A percentile compares a stretch with the other conserved stretches of the same genome.
Evolutionary conservation across 2,113 vertebrate genomes (phyloP).

Genomic region (Spea multiplicata): DNA sequence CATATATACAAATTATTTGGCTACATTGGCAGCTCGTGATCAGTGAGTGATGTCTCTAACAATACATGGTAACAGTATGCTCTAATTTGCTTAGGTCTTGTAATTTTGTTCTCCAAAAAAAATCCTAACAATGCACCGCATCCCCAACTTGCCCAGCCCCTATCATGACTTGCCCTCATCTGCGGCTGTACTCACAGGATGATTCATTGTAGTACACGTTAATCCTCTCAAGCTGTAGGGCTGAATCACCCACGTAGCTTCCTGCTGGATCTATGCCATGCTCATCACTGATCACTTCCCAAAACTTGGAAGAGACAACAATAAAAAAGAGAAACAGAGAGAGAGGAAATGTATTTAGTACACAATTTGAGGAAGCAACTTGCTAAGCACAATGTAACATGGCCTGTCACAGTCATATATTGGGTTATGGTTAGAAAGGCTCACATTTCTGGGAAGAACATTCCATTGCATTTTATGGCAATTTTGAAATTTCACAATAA

Average conservation of each 20-base stretch:
- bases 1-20: too few species aligned
- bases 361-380: conserved; percentile 14
- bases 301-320: conserved; percentile 68
- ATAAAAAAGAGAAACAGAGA: background rate
- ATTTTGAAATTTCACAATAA: too few species aligned
- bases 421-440: too few species aligned
- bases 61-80: too few species aligned
- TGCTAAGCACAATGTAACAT: background rate
- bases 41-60: too few species aligned
- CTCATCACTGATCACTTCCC: conserved; percentile 94
- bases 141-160: background rate
- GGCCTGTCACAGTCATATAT: too few species aligned
- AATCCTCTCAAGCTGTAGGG: conserved; percentile 86
- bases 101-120: too few species aligned
- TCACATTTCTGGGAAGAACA: too few species aligned
- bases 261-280: conserved; percentile 87
- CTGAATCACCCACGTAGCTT: conserved; percentile 83
- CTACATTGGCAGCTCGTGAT: too few species aligned
- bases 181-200: conserved; percentile 74
- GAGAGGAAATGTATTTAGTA: conserved; percentile 12
- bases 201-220: conserved; percentile 94
- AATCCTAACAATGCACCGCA: background rate
- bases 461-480: too few species aligned
- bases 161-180: background rate
- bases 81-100: too few species aligned